Conservation (phyloP, 2,797 vertebrate species). For the Zalophus californianus region DNA sequence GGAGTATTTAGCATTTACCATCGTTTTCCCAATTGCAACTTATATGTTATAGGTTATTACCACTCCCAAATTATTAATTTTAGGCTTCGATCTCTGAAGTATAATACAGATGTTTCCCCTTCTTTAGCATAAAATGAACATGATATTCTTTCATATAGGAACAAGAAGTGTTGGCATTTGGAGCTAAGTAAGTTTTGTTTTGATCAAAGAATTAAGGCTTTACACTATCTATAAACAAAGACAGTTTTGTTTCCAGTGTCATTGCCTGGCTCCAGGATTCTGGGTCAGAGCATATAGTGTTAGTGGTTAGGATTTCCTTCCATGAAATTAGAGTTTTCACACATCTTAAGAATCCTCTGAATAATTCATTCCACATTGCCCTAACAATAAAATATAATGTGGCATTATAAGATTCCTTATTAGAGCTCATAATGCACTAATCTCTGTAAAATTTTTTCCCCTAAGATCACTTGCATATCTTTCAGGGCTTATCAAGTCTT, state of each 20-base stretch:
- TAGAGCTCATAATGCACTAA: neutral
- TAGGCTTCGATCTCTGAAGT: neutral
- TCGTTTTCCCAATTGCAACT: neutral
- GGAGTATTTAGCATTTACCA: neutral
- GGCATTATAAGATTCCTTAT: neutral
- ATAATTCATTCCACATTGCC: neutral
- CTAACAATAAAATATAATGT: neutral
- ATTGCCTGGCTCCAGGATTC: neutral
- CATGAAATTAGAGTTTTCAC: neutral
- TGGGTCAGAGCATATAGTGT: neutral
- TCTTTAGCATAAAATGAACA: neutral
- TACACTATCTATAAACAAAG: conserved; percentile 16
- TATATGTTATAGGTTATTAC: neutral
- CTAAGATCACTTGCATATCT: neutral
- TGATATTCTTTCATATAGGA: neutral
- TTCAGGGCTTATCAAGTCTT: neutral
- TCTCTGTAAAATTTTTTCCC: neutral
- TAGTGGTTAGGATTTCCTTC: conserved; percentile 34
- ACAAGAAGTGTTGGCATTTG: neutral
- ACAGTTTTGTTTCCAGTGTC: neutral
- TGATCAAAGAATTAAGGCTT: neutral
- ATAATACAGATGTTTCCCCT: neutral
- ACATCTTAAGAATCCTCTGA: conserved; percentile 6
- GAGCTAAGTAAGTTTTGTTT: neutral
- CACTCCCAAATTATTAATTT: neutral